A percentile compares a stretch with the other conserved stretches of the same genome.
These are phyloP conservation scores for Geopemphigus sp. DNA, from an alignment of 1,140 invertebrate genomes.

Conservation along the genomic window DNA sequence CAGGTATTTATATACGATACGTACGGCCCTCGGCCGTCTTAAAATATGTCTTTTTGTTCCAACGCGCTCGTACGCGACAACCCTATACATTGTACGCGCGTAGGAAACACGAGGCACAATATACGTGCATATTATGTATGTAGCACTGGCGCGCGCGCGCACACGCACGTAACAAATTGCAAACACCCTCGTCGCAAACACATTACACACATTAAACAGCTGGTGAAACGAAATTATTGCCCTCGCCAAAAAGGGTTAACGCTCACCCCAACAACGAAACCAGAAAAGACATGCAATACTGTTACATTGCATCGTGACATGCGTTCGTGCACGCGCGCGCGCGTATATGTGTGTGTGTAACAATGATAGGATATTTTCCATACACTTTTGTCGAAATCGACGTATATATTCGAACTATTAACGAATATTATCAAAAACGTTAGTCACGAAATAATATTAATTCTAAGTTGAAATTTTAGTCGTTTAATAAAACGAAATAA, in stretches of 20 bases:
- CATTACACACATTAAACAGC: slow-evolving; percentile 39
- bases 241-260: slow-evolving; percentile 43
- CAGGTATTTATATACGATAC: slow-evolving; percentile 34
- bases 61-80: neutral
- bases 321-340: neutral
- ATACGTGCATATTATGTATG: neutral
- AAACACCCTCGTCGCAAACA: slow-evolving; percentile 36
- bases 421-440: too few species aligned
- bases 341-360: neutral
- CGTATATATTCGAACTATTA: too few species aligned
- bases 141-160: neutral
- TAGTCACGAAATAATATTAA: too few species aligned
- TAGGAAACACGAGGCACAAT: too few species aligned
- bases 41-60: slow-evolving; percentile 31
- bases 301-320: neutral
- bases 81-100: neutral
- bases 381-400: neutral
- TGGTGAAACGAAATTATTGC: slow-evolving; percentile 41
- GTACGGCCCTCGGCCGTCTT: neutral
- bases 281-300: neutral
- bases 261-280: neutral
- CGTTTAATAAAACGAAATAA: too few species aligned
- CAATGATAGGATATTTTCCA: slow-evolving; percentile 3
- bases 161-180: slow-evolving; percentile 26
- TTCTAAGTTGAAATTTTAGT: too few species aligned